Evolutionary conservation across 1,140 invertebrate species (phyloP).

Genomic region (Alviniconcha marisindica): DNA sequence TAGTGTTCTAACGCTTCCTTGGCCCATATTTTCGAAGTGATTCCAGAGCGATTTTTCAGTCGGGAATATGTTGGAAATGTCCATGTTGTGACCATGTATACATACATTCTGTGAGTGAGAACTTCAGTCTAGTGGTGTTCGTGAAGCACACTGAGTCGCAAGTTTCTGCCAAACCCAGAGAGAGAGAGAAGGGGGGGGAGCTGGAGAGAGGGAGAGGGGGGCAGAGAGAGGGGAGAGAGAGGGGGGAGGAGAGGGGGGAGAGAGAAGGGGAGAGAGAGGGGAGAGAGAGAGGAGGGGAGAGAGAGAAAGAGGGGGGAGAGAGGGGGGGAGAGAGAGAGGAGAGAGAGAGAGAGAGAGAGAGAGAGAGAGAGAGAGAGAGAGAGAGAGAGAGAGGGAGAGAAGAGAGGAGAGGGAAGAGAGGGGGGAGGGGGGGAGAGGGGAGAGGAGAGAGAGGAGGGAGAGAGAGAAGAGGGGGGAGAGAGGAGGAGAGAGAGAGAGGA

Average conservation of each 20-base stretch:
- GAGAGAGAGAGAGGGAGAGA: constrained; percentile 17
- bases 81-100: no score
- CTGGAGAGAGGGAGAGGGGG: no score
- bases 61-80: no score
- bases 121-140: no score
- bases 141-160: no score
- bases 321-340: neutral
- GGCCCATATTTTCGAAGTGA: no score
- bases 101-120: no score
- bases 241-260: neutral
- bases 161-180: no score
- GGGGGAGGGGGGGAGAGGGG: neutral
- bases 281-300: neutral
- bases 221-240: no score
- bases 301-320: neutral
- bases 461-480: neutral
- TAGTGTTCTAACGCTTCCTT: no score
- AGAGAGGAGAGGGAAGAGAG: neutral
- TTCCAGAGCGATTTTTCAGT: no score
- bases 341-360: neutral
- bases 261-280: neutral
- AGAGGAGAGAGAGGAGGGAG: neutral
- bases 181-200: no score
- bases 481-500: neutral
- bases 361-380: neutral